Evolutionary conservation across 2,113 vertebrate genomes (phyloP), one percentile per base, ranked within the genome.

Genomic region (Lampris megalopsis): DNA sequence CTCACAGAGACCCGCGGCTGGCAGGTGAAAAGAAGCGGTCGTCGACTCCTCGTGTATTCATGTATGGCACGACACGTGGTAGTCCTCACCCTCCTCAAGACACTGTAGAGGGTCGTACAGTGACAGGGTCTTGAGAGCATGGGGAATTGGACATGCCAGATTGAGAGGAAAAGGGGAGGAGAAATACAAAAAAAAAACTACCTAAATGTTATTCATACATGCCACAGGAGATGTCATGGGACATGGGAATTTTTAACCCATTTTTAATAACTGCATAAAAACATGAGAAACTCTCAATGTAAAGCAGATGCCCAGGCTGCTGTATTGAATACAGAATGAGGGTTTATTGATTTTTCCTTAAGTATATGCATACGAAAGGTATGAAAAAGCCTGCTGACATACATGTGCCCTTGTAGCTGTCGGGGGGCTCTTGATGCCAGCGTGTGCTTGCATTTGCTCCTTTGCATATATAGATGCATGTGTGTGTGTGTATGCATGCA

Each of bases 211-310:
- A 1, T 65, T 60, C 62, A 42, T 41, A 48, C 48, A 43, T 54
- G 71, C 58, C 45, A 2, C 48, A 62, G 50, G 48, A 72, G 66
- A 24, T 60, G 63, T 65, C 63, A 71, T 60, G 6, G 70, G 74
- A 50, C 36, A 24, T 24, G 50, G 64, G 45, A n/a, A 69, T 62
- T 54, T 75, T 84, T 77, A 73, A 86, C 75, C 73, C 70, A 41
- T 9, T 80, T 58, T 81, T 63, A 84, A 81, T 53, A 73, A 79
- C 53, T 48, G 67, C 38, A 41, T 57, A 9, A 64, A 59, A 75
- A 9, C 47, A 8, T 47, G 3, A 56, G 56, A 56, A 13, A 8
- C 10, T 64, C 13, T 52, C 60, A 2, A 13, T 47, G 3, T 45
- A 36, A 52, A 43, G 13, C n/a, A 10, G 5, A 35, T 59, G 63